Evolutionary conservation across 1,140 invertebrate genomes (phyloP).

Genomic region (Eubasilissa regina): DNA sequence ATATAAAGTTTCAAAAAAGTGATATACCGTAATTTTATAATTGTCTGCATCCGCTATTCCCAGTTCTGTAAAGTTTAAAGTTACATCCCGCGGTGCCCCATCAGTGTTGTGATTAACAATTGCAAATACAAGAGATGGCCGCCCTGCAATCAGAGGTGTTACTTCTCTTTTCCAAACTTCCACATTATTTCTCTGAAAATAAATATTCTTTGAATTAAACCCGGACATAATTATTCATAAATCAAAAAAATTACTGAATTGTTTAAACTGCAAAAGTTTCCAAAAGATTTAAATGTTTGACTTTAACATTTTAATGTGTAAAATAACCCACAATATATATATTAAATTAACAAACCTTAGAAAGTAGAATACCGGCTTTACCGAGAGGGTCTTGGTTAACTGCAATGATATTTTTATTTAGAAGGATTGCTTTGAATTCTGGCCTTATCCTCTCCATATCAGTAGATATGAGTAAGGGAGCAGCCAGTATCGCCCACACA

Average conservation of each 20-base stretch:
- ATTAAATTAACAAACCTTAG: constrained; percentile 61
- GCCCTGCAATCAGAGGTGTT: not conserved
- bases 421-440: constrained; percentile 80
- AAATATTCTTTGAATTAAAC: no score
- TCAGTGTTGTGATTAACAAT: constrained; percentile 19
- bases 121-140: constrained; percentile 30
- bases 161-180: constrained; percentile 41
- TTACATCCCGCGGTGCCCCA: constrained; percentile 9
- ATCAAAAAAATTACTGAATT: no score
- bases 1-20: no score
- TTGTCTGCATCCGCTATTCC: constrained; percentile 13
- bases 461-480: constrained; percentile 90
- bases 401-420: constrained; percentile 75
- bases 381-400: constrained; percentile 89
- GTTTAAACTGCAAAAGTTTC: no score
- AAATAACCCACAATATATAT: no score
- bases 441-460: constrained; percentile 80
- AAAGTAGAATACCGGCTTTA: constrained; percentile 74
- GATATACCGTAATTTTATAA: constrained; percentile 27
- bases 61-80: constrained; percentile 18
- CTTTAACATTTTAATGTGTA: no score
- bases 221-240: no score
- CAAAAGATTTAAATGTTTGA: no score
- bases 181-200: not conserved
- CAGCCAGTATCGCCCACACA: constrained; percentile 88